phyloP scores from a whole-genome alignment of 2,113 vertebrate species.

The Vulpes vulpes region DNA sequence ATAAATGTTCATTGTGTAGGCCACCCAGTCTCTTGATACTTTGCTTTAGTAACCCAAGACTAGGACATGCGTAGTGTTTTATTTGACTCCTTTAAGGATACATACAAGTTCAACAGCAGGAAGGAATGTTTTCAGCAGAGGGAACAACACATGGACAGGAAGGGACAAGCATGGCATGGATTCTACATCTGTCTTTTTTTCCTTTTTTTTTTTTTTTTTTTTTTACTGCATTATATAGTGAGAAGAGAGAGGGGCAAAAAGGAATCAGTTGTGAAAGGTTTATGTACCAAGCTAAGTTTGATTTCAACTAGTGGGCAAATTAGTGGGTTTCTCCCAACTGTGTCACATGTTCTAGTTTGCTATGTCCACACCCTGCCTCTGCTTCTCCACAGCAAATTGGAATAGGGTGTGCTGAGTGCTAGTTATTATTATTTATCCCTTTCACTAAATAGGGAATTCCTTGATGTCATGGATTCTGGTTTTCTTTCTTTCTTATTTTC shows the following conservation, averaged over 20 bases:
- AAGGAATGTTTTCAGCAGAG: neutral
- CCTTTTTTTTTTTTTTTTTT: neutral
- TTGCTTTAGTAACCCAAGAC: neutral
- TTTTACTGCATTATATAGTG: neutral
- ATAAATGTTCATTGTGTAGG: neutral
- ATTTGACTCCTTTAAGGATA: neutral
- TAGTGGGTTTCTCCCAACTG: neutral
- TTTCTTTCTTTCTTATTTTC: neutral
- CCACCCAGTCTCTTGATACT: neutral
- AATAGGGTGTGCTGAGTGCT: neutral
- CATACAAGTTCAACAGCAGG: neutral
- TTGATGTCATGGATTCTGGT: neutral
- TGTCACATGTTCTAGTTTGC: neutral
- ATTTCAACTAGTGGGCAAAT: neutral
- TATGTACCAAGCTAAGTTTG: neutral
- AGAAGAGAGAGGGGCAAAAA: neutral
- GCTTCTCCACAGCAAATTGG: neutral
- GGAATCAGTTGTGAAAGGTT: neutral
- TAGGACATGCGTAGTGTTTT: neutral
- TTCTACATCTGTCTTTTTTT: rapidly evolving
- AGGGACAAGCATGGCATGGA: too few relatives aligned
- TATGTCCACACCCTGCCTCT: rapidly evolving
- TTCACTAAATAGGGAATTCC: neutral
- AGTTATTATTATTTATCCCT: neutral
- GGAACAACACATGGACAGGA: neutral